These are phyloP conservation scores for Noctilio leporinus DNA, from an alignment of 2,113 vertebrate species.

Conservation along the genomic window DNA sequence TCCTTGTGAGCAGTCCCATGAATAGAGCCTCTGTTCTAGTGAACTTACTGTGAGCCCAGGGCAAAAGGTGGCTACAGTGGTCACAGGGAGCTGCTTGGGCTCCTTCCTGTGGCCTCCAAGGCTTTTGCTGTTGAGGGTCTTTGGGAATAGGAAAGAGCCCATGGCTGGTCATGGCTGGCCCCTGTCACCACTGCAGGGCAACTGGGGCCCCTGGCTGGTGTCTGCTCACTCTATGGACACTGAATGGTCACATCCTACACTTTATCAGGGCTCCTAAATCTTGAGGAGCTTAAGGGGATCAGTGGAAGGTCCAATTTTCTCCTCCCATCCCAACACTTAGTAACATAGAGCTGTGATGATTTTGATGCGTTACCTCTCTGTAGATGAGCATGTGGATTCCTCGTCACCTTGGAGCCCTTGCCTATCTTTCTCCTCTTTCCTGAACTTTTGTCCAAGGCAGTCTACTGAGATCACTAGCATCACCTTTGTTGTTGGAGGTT, in stretches of 20 bases:
- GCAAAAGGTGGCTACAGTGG: too few relatives aligned
- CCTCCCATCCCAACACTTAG: background rate
- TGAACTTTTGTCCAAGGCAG: background rate
- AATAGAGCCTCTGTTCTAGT: background rate
- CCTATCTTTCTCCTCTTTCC: background rate
- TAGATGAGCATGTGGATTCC: background rate
- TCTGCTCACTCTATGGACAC: background rate
- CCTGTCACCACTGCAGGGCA: accelerated
- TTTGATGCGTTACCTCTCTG: background rate
- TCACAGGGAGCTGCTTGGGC: background rate
- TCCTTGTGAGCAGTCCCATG: accelerated
- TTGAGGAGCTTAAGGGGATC: background rate
- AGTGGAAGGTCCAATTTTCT: background rate
- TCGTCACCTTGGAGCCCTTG: background rate
- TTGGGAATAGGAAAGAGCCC: background rate
- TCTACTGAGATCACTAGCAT: too few relatives aligned
- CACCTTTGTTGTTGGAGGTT: background rate
- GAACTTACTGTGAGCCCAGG: background rate
- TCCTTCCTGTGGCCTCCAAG: background rate
- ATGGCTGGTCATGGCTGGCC: accelerated
- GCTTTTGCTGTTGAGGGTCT: background rate
- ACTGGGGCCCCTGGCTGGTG: accelerated
- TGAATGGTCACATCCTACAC: background rate
- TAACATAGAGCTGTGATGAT: background rate
- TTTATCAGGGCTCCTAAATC: background rate